Evolutionary conservation across 2,797 vertebrate genomes (phyloP).

Genomic region (Myotis pilosus): DNA sequence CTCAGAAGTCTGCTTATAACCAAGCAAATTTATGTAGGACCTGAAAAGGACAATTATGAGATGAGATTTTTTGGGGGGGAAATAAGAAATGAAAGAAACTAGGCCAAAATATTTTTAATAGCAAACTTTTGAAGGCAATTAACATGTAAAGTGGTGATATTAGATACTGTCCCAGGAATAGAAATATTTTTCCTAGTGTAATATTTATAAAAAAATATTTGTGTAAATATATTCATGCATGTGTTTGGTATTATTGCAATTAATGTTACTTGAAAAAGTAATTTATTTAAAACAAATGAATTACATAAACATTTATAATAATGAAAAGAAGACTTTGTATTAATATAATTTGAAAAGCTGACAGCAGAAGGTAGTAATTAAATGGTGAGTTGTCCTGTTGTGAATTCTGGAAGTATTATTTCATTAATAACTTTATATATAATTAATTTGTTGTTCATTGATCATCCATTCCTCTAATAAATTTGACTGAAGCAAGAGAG

Average conservation of each 20-base stretch:
- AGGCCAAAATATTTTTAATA: conserved; percentile 31
- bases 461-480: background rate
- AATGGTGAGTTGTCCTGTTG: background rate
- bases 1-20: background rate
- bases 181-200: conserved; percentile 25
- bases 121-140: background rate
- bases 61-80: background rate
- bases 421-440: conserved; percentile 41
- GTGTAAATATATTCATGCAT: background rate
- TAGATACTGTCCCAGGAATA: background rate
- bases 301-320: conserved; percentile 38
- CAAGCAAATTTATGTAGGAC: background rate
- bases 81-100: background rate
- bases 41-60: background rate
- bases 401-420: conserved; percentile 26
- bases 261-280: conserved; percentile 23
- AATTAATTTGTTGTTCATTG: conserved; percentile 54
- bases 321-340: background rate
- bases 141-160: background rate
- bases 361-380: background rate
- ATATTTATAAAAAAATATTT: background rate
- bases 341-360: background rate
- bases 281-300: conserved; percentile 28
- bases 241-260: background rate
- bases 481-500: background rate